phyloP scores from a whole-genome alignment of 2,797 vertebrate genomes.

The Otus scops region DNA sequence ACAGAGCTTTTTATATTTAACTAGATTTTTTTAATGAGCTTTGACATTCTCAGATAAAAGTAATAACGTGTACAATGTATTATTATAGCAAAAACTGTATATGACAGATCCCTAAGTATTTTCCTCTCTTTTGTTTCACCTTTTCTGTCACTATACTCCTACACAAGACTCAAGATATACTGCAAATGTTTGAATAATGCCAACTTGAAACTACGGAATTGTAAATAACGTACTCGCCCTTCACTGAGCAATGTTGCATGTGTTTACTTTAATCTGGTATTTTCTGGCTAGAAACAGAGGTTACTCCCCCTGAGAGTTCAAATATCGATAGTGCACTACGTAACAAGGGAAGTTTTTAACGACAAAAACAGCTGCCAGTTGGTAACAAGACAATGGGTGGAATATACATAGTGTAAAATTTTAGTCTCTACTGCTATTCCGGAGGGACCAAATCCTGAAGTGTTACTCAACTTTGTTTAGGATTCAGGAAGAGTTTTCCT shows the following conservation, averaged over 20 bases:
- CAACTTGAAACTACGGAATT: background rate
- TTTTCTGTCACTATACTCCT: constrained; percentile 45
- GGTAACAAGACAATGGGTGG: background rate
- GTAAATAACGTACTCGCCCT: background rate
- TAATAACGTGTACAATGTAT: background rate
- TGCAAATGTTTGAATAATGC: background rate
- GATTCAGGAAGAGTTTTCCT: background rate
- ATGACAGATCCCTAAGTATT: background rate
- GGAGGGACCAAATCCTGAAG: background rate
- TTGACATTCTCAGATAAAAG: constrained; percentile 28
- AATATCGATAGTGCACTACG: background rate
- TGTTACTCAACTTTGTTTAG: background rate
- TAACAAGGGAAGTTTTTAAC: constrained; percentile 13
- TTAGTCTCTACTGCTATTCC: background rate
- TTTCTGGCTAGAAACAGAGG: constrained; percentile 6
- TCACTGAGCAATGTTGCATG: background rate
- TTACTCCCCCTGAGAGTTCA: background rate
- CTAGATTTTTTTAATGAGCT: constrained; percentile 9
- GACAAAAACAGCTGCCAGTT: background rate
- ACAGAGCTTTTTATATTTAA: background rate
- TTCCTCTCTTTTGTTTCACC: constrained; percentile 33
- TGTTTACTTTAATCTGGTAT: constrained; percentile 11
- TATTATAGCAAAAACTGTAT: background rate
- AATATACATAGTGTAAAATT: background rate
- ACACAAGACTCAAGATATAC: background rate